Conservation (phyloP, 2,888 invertebrate species). For the Allophyes oxyacanthae region DNA sequence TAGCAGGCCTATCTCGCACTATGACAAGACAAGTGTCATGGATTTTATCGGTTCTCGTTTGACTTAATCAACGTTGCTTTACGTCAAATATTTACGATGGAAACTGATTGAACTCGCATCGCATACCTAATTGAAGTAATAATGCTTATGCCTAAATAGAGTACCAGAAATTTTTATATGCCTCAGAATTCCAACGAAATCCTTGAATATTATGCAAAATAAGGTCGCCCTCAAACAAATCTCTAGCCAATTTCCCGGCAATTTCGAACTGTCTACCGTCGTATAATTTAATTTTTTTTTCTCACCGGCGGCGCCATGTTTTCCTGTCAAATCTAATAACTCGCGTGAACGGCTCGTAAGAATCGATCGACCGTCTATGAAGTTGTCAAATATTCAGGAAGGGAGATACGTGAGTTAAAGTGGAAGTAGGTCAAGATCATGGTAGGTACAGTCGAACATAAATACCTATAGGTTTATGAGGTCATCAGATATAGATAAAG, state of each 20-base stretch:
- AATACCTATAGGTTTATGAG: too few relatives aligned
- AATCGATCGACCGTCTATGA: slow-evolving; percentile 57
- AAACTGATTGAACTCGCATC: too few relatives aligned
- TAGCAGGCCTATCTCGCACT: too few relatives aligned
- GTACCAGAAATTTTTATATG: too few relatives aligned
- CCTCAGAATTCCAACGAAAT: too few relatives aligned
- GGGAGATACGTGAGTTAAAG: slow-evolving; percentile 7
- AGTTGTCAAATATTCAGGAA: slow-evolving; percentile 62
- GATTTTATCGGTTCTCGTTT: too few relatives aligned
- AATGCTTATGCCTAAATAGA: too few relatives aligned
- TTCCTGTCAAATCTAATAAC: slow-evolving; percentile 64
- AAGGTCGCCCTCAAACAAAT: slow-evolving; percentile 44
- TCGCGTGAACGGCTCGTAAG: slow-evolving; percentile 58
- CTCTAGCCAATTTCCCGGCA: slow-evolving; percentile 47
- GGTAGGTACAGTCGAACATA: slow-evolving; percentile 16
- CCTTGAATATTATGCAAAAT: slow-evolving; percentile 57
- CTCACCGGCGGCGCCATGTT: slow-evolving; percentile 54
- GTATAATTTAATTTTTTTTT: slow-evolving; percentile 61
- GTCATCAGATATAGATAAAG: too few relatives aligned
- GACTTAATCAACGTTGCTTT: too few relatives aligned
- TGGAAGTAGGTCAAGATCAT: slow-evolving; percentile 47
- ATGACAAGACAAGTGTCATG: too few relatives aligned
- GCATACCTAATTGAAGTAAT: too few relatives aligned
- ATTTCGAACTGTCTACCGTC: slow-evolving; percentile 50
- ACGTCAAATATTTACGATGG: too few relatives aligned